These are phyloP conservation scores for Lasioglossum calceatum DNA, from an alignment of 2,888 invertebrate species.

Conservation along the genomic window DNA sequence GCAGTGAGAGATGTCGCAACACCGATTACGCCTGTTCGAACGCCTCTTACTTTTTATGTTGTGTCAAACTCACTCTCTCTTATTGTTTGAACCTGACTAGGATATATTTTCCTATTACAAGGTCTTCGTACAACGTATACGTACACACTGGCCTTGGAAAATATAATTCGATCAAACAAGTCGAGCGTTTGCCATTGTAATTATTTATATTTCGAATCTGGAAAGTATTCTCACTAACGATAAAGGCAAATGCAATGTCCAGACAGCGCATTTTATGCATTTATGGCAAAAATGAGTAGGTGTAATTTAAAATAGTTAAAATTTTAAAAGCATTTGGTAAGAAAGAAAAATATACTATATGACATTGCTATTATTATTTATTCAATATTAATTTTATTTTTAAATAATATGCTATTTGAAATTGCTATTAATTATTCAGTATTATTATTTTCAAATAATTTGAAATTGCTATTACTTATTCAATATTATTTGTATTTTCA, in stretches of 20 bases:
- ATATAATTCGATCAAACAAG: background rate
- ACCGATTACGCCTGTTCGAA: slow-evolving; percentile 7
- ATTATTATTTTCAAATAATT: too few relatives aligned
- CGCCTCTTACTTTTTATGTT: background rate
- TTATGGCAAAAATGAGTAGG: too few relatives aligned
- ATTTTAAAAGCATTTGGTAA: too few relatives aligned
- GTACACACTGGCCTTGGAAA: background rate
- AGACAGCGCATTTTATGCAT: too few relatives aligned
- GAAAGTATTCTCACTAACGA: background rate
- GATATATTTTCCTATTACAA: background rate
- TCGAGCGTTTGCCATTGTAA: background rate
- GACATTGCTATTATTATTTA: too few relatives aligned
- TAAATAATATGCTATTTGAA: too few relatives aligned
- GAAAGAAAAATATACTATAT: too few relatives aligned
- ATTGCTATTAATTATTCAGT: too few relatives aligned
- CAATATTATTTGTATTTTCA: too few relatives aligned
- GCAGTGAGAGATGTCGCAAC: slow-evolving; percentile 18
- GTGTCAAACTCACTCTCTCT: background rate
- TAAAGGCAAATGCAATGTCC: background rate
- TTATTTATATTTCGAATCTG: background rate
- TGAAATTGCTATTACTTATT: too few relatives aligned
- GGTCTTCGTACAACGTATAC: background rate
- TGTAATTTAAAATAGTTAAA: too few relatives aligned
- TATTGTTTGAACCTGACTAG: background rate
- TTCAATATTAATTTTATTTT: too few relatives aligned